phyloP scores from a whole-genome alignment of 2,113 vertebrate genomes.

The Xiphias gladius region DNA sequence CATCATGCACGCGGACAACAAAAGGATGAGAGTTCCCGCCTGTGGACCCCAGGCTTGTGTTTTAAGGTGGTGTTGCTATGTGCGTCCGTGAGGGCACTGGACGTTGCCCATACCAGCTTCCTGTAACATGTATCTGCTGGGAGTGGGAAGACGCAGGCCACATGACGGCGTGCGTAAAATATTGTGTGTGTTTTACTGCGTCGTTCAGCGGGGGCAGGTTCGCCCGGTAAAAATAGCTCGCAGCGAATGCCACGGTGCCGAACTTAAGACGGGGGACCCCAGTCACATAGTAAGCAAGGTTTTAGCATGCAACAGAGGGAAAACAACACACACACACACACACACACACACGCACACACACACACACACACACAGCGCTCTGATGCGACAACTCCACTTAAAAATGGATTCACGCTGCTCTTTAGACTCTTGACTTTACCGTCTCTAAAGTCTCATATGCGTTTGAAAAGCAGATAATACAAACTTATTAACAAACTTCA shows the following conservation, averaged over 20 bases:
- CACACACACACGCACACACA: not conserved
- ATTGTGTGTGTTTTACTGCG: not conserved
- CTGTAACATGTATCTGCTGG: not conserved
- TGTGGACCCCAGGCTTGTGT: not conserved
- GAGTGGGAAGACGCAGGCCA: slow-evolving; percentile 5
- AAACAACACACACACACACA: slow-evolving; percentile 13
- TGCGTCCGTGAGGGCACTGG: not conserved
- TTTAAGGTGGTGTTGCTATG: not conserved
- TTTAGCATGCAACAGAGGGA: not conserved
- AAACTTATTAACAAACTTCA: not conserved
- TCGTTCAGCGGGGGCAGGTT: slow-evolving; percentile 30
- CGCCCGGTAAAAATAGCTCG: slow-evolving; percentile 62
- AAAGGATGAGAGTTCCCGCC: not conserved
- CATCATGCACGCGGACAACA: slow-evolving; percentile 2
- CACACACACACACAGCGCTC: slow-evolving; percentile 7
- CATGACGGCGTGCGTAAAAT: slow-evolving; percentile 23
- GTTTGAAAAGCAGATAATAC: not conserved
- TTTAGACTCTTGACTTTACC: not conserved
- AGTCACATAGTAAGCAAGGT: slow-evolving; percentile 49
- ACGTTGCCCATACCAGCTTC: not conserved
- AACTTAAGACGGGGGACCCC: slow-evolving; percentile 19
- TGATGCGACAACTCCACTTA: not conserved
- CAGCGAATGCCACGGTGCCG: slow-evolving; percentile 39
- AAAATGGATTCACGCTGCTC: not conserved
- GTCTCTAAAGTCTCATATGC: not conserved